Evolutionary conservation across 2,113 vertebrate species (phyloP).

Genomic region (Eubucco bourcierii): DNA sequence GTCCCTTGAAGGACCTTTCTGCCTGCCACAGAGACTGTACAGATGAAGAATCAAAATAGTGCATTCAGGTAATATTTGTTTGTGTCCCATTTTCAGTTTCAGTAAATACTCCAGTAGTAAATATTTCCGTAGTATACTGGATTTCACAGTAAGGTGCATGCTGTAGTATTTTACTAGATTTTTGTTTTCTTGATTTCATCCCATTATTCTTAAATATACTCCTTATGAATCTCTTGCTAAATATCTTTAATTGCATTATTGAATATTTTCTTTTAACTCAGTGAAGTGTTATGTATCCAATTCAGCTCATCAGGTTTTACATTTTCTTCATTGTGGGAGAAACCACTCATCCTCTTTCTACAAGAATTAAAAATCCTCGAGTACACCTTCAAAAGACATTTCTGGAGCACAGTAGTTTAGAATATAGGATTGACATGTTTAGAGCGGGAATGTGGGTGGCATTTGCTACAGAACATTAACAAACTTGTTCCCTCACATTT

Average conservation of each 20-base stretch:
- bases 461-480: neutral
- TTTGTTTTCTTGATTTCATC: slow-evolving; percentile 47
- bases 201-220: slow-evolving; percentile 48
- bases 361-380: neutral
- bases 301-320: neutral
- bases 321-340: neutral
- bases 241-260: slow-evolving; percentile 44
- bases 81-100: fast-evolving
- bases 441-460: neutral
- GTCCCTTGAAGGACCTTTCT: neutral
- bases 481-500: neutral
- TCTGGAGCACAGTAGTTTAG: neutral
- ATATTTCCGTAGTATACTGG: slow-evolving; percentile 40
- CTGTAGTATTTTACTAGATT: slow-evolving; percentile 21
- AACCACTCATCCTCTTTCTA: neutral
- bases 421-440: neutral
- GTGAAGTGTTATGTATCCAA: neutral
- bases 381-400: neutral
- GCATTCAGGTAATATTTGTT: neutral
- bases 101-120: neutral
- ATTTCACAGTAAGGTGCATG: neutral
- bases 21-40: neutral
- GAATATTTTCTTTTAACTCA: slow-evolving; percentile 37
- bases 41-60: neutral
- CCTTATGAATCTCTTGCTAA: neutral